A percentile compares a stretch with the other conserved stretches of the same genome.
These are phyloP conservation scores for Ctenomys sociabilis DNA, from an alignment of 2,113 vertebrate species.

Conservation along the genomic window DNA sequence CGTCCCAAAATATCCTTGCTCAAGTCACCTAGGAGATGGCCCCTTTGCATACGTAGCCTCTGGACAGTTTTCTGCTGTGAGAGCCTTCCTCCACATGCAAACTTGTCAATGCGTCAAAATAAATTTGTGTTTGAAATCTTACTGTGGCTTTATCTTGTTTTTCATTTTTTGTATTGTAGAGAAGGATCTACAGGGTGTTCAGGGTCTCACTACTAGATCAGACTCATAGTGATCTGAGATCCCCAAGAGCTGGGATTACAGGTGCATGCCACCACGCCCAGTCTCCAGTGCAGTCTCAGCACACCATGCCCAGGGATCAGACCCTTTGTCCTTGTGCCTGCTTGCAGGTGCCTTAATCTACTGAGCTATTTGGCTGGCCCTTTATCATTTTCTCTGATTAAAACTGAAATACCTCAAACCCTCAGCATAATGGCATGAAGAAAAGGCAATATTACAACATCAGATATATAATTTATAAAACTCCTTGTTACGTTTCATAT, in stretches of 20 bases:
- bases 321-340: no score
- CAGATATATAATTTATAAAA: not conserved
- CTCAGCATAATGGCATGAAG: not conserved
- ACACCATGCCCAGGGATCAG: no score
- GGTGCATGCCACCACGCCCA: no score
- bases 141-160: constrained; percentile 14
- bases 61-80: not conserved
- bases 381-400: not conserved
- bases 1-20: not conserved
- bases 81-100: not conserved
- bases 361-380: no score
- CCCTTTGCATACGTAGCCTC: fast-evolving
- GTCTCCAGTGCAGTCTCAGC: no score
- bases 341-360: no score
- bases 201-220: no score
- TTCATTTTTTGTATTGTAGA: no score
- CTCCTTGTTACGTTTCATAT: not conserved
- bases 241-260: no score
- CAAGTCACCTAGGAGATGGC: not conserved
- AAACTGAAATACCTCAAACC: not conserved
- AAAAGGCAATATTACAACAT: not conserved
- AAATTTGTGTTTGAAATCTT: not conserved
- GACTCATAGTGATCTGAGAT: no score
- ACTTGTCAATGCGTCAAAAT: not conserved
- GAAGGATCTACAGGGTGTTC: no score